These are phyloP conservation scores for Papilio machaon DNA, from an alignment of 1,140 invertebrate species.

Conservation along the genomic window DNA sequence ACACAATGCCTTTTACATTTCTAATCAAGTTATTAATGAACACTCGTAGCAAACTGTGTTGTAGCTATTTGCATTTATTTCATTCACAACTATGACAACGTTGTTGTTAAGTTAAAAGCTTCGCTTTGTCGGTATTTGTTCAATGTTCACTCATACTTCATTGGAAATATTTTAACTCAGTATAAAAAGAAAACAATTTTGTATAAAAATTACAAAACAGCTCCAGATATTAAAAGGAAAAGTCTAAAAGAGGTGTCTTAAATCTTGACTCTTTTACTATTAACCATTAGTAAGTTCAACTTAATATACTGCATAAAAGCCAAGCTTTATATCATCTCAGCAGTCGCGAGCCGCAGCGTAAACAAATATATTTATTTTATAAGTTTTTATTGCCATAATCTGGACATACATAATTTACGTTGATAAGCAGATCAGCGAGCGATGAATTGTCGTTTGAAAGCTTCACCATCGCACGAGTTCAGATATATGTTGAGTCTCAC, in stretches of 20 bases:
- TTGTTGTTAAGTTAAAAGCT: too few species aligned
- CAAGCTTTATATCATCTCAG: conserved; percentile 22
- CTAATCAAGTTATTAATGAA: too few species aligned
- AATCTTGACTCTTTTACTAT: too few species aligned
- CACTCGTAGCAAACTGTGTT: too few species aligned
- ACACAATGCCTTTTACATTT: too few species aligned
- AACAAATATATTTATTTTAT: conserved; percentile 80
- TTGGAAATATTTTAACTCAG: too few species aligned
- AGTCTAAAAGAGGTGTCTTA: background rate
- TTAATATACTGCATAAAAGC: conserved; percentile 44
- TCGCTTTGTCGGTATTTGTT: too few species aligned
- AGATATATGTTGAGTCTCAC: too few species aligned
- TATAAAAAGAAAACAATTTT: too few species aligned
- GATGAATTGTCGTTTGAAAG: conserved; percentile 61
- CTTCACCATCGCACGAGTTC: conserved; percentile 12
- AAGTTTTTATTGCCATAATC: conserved; percentile 77
- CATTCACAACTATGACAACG: too few species aligned
- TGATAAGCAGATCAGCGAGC: conserved; percentile 70
- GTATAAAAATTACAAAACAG: background rate
- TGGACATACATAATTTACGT: conserved; percentile 75
- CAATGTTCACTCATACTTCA: too few species aligned
- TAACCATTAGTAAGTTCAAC: background rate
- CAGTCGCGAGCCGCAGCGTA: conserved; percentile 50
- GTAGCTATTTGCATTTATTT: too few species aligned
- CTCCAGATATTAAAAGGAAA: background rate